Base-by-base conservation (phyloP, 2,113 vertebrate genomes). In the Etheostoma cragini region DNA sequence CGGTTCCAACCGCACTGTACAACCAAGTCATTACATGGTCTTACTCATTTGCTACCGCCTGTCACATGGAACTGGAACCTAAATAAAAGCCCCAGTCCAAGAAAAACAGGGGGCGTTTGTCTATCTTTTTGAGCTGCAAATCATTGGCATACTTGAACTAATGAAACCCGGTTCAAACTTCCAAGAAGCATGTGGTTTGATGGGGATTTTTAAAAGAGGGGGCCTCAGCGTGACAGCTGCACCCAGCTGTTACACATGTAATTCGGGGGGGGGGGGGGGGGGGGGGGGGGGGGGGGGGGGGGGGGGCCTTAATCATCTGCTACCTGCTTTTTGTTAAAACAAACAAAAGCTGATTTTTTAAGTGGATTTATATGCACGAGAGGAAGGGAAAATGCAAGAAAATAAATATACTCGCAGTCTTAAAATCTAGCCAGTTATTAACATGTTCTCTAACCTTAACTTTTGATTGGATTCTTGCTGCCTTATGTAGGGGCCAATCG, bases 391-490 rank as follows among this genome's bases (percentile, higher is more conserved):
- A 54, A 62, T 45, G 8, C 6, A 53, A 56, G 33, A 46, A 45
- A 87, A 84, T 15, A 62, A 26, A 33, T 16, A 74, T 14, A 42
- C 35, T 66, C 0, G 11, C 14, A 63, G 35, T 19, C 56, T 67
- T 45, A 72, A 61, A 69, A 65, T 72, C 57, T 95, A 91, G 93
- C 93, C 85, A 96, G 94, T 97, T 94, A 97, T 97, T 96, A 97
- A 95, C 90, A 82, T 73, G 78, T 81, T 75, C 90, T 89, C 81
- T 94, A 86, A 89, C 89, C 82, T 93, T 89, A 83, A 89, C 93
- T 82, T 83, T 89, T 93, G 94, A 96, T 94, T 95, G 95, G 94
- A 90, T 93, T 90, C 87, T 78, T 81, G 89, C 78, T 92, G 92
- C 91, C 85, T 68, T 80, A 80, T 77, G 72, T 65, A 76, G 86